Base-by-base conservation (phyloP, 2,888 invertebrate genomes). In the Macaria liturata region DNA sequence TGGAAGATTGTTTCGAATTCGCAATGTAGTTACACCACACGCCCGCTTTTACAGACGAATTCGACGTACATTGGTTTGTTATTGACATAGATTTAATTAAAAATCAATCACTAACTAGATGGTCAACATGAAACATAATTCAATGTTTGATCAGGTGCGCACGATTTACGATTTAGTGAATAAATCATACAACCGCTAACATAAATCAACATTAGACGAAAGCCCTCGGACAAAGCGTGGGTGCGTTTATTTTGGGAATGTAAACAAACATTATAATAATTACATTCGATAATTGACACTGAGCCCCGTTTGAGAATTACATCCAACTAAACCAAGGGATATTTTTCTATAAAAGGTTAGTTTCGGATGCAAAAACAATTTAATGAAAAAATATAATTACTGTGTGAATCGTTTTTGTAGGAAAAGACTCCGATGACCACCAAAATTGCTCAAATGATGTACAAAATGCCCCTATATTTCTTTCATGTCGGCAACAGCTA, bases 401-500 rank as follows among this genome's bases (percentile, higher is more conserved):
- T 20, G 20, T 20, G 2, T 20, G 5, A 1, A 7, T 37, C 34
- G 34, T 34, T 34, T 32, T 37, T 48, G 56, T 9, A 40, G 31
- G 8, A 5, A 52, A 6, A n/a, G 7, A 48, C 9, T 31, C 30
- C 34, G 39, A 45, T 55, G 34, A 32, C 9, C 7, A 30, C 37
- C 34, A 30, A 34, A 52, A 50, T 39, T 42, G 54, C 51, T 54
- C 47, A 52, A 53, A 46, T 45, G 42, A 30, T 50, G 40, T 46
- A 58, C 60, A 60, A 54, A 62, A 55, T 39, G 49, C 50, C 48
- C 37, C 59, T 46, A 61, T 60, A 59, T 54, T 49, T 54, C 54
- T 57, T 51, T 47, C 51, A 49, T 30, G 61, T 59, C 60, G 50
- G 48, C 37, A 61, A 52, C 68, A 65, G 64, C 51, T 39, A 52